These are phyloP conservation scores for Chelon auratus DNA, from an alignment of 2,797 vertebrate species.

Conservation along the genomic window DNA sequence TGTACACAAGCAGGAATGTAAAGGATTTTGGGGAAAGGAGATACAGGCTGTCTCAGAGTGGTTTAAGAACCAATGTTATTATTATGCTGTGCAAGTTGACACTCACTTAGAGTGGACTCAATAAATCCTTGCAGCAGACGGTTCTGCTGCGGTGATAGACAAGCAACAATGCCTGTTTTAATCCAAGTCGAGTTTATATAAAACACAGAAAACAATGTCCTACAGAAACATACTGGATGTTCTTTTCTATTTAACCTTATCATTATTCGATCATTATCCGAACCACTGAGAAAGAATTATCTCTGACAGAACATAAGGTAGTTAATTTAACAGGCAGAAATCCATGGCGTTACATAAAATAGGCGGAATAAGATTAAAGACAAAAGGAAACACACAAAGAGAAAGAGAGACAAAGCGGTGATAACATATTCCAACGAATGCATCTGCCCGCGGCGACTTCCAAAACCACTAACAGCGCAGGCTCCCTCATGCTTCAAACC, in stretches of 20 bases:
- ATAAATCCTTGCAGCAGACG: slow-evolving; percentile 10
- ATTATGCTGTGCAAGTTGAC: slow-evolving; percentile 36
- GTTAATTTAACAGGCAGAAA: slow-evolving; percentile 21
- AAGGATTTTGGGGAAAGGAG: slow-evolving; percentile 29
- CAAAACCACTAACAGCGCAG: slow-evolving; percentile 43
- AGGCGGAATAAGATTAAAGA: slow-evolving; percentile 16
- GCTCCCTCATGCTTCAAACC: slow-evolving; percentile 56
- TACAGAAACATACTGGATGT: slow-evolving; percentile 12
- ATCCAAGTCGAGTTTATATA: slow-evolving; percentile 1
- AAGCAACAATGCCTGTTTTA: slow-evolving; percentile 21
- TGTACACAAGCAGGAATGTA: slow-evolving; percentile 25
- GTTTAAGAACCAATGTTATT: slow-evolving; percentile 41
- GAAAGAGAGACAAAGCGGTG: slow-evolving; percentile 13
- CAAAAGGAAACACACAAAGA: neutral
- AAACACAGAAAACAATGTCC: slow-evolving; percentile 16
- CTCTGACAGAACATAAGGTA: neutral
- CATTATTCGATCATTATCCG: neutral
- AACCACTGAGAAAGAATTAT: neutral
- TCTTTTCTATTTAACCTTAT: slow-evolving; percentile 17
- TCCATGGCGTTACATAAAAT: neutral
- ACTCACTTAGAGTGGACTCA: slow-evolving; percentile 18
- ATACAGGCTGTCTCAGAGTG: slow-evolving; percentile 16
- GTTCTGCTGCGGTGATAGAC: slow-evolving; percentile 13
- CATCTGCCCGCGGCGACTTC: slow-evolving; percentile 47
- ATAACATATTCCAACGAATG: slow-evolving; percentile 45